phyloP scores from a whole-genome alignment of 2,888 invertebrate genomes.

The Drosophila quinaria region DNA sequence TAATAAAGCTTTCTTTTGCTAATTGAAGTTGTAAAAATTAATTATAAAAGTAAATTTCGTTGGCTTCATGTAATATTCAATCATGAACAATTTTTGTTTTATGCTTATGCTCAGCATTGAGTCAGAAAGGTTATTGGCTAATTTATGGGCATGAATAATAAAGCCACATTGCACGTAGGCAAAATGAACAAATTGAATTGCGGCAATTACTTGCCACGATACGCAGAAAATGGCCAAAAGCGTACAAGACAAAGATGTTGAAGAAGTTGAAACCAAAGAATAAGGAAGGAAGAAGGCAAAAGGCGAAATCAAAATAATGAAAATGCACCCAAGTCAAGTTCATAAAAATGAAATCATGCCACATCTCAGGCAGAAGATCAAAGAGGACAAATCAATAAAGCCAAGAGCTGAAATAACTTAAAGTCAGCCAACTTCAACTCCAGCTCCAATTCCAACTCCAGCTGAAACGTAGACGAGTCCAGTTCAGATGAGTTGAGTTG shows the following conservation, averaged over 20 bases:
- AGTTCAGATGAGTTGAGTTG: constrained; percentile 6
- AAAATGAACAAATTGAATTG: constrained; percentile 79
- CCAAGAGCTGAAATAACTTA: constrained; percentile 71
- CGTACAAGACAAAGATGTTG: constrained; percentile 1
- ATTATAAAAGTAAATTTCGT: constrained; percentile 33
- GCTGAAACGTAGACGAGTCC: constrained; percentile 8
- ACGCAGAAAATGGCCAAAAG: constrained; percentile 69
- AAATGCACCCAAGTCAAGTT: constrained; percentile 76
- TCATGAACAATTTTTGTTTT: constrained; percentile 5
- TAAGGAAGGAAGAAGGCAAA: constrained; percentile 1
- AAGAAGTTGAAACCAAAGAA: constrained; percentile 7
- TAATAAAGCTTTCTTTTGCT: background rate
- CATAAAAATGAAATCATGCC: constrained; percentile 82
- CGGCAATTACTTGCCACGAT: constrained; percentile 80
- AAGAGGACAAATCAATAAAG: constrained; percentile 83
- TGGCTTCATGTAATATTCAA: constrained; percentile 20
- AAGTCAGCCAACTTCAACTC: constrained; percentile 52
- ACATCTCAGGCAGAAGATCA: constrained; percentile 80
- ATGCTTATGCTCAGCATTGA: constrained; percentile 23
- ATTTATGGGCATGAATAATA: constrained; percentile 58
- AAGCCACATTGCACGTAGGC: constrained; percentile 72
- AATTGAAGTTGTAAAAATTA: constrained; percentile 13
- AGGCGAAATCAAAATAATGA: constrained; percentile 51
- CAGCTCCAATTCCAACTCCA: constrained; percentile 1
- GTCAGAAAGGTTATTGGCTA: constrained; percentile 37